These are phyloP conservation scores for Pangasius macronema DNA, from an alignment of 2,797 vertebrate genomes.

Conservation along the genomic window DNA sequence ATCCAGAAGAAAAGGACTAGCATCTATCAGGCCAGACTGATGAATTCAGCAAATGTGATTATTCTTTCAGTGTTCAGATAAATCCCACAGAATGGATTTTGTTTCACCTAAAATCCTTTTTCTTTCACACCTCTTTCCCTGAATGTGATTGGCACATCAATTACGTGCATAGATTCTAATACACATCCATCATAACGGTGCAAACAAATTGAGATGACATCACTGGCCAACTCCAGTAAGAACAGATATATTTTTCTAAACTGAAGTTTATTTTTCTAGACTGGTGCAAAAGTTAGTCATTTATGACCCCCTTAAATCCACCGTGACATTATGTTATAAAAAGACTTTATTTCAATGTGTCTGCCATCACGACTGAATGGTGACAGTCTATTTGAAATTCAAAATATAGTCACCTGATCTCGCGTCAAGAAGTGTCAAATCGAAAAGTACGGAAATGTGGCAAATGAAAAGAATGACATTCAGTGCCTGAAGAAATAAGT, in stretches of 20 bases:
- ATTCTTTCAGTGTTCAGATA: slow-evolving; percentile 67
- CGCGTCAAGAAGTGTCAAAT: slow-evolving; percentile 28
- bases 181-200: slow-evolving; percentile 78
- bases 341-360: slow-evolving; percentile 30
- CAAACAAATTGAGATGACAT: slow-evolving; percentile 78
- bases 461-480: slow-evolving; percentile 52
- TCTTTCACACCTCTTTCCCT: slow-evolving; percentile 72
- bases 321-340: slow-evolving; percentile 59
- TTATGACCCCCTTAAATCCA: slow-evolving; percentile 62
- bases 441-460: slow-evolving; percentile 33
- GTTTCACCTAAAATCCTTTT: slow-evolving; percentile 77
- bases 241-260: slow-evolving; percentile 64
- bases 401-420: slow-evolving; percentile 31
- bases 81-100: slow-evolving; percentile 79
- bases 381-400: slow-evolving; percentile 34
- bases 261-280: slow-evolving; percentile 66
- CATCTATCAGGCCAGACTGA: slow-evolving; percentile 58
- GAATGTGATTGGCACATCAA: slow-evolving; percentile 78
- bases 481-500: slow-evolving; percentile 34
- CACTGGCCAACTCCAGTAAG: slow-evolving; percentile 68
- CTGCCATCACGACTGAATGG: slow-evolving; percentile 43
- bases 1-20: slow-evolving; percentile 57
- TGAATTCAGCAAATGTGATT: slow-evolving; percentile 58
- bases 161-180: slow-evolving; percentile 77
- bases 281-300: slow-evolving; percentile 57